phyloP scores from a whole-genome alignment of 1,140 invertebrate genomes.

The Papilio polytes region DNA sequence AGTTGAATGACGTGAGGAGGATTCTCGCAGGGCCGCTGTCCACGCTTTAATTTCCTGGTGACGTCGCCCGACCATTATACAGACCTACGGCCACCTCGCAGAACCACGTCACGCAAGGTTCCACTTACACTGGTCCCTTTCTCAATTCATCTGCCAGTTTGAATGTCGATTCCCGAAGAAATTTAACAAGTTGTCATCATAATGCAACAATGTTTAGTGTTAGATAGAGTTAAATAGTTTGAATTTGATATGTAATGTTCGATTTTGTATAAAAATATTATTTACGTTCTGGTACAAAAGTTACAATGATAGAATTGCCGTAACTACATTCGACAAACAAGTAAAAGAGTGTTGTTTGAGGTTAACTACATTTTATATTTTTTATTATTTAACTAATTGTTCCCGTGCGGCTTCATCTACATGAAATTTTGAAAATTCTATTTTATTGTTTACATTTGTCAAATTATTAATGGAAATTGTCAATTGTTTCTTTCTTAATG shows the following conservation, averaged over 20 bases:
- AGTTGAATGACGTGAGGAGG: conserved; percentile 56
- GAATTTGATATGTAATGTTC: conserved; percentile 33
- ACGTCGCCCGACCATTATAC: conserved; percentile 58
- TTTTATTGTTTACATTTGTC: no score
- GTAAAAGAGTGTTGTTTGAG: no score
- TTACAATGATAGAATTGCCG: no score
- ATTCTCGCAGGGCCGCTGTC: conserved; percentile 50
- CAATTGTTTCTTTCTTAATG: no score
- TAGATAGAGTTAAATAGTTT: background rate
- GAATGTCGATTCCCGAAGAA: conserved; percentile 20
- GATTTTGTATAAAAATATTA: background rate
- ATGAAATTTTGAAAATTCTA: no score
- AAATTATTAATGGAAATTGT: no score
- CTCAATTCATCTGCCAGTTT: conserved; percentile 27
- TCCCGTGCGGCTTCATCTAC: no score
- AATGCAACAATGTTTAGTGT: conserved; percentile 17
- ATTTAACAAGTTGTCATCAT: conserved; percentile 28
- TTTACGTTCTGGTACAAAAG: no score
- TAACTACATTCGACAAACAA: no score
- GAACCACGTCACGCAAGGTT: conserved; percentile 37
- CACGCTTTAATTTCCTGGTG: conserved; percentile 72
- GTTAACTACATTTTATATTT: no score
- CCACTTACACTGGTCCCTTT: background rate
- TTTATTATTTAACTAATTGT: no score
- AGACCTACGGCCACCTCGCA: conserved; percentile 41